These are phyloP conservation scores for Brachycybe producta DNA, from an alignment of 2,888 invertebrate genomes.

Conservation along the genomic window DNA sequence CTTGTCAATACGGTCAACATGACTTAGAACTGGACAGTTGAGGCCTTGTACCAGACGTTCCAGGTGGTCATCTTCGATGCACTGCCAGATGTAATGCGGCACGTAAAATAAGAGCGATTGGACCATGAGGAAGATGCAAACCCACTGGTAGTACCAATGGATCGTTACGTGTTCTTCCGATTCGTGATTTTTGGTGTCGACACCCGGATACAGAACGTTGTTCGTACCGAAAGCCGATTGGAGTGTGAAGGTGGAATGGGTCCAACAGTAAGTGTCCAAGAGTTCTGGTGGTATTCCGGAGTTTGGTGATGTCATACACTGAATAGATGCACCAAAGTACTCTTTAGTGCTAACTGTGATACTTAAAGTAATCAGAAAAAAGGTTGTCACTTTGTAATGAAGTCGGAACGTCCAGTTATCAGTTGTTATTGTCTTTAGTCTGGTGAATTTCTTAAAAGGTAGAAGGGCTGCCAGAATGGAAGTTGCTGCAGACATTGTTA, in stretches of 20 bases:
- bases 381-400: conserved; percentile 26
- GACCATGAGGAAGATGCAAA: conserved; percentile 23
- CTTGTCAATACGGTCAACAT: conserved; percentile 4
- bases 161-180: conserved; percentile 20
- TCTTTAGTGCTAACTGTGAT: conserved; percentile 26
- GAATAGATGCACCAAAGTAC: conserved; percentile 27
- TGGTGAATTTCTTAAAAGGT: too few relatives aligned
- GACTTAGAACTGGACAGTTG: conserved; percentile 1
- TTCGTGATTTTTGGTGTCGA: conserved; percentile 50
- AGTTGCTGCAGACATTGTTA: not conserved
- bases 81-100: conserved; percentile 25
- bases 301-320: conserved; percentile 21
- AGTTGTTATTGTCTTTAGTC: conserved; percentile 25
- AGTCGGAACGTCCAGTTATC: conserved; percentile 27
- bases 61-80: conserved; percentile 19
- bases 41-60: conserved; percentile 15
- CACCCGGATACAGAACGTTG: conserved; percentile 71
- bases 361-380: conserved; percentile 25
- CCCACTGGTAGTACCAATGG: conserved; percentile 27
- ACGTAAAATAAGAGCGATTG: conserved; percentile 25
- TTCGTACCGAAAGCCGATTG: conserved; percentile 65
- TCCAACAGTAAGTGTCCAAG: conserved; percentile 89
- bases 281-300: conserved; percentile 46
- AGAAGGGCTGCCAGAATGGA: too few relatives aligned
- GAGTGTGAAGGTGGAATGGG: conserved; percentile 83